phyloP scores from a whole-genome alignment of 2,797 vertebrate species.

The Prionace glauca region DNA sequence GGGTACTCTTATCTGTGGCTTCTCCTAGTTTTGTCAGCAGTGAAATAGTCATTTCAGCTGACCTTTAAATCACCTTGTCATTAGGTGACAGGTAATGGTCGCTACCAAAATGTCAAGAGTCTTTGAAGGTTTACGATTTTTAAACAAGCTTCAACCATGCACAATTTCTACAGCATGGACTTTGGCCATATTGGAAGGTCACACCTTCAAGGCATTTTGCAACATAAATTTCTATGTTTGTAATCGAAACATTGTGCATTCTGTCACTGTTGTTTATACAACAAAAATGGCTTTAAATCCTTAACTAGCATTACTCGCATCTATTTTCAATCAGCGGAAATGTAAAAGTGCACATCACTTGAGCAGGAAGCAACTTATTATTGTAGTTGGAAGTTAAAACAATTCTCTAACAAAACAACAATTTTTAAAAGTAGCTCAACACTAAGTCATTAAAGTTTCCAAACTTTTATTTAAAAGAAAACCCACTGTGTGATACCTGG shows the following conservation, averaged over 20 bases:
- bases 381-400: not conserved
- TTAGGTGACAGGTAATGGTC: not conserved
- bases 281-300: not conserved
- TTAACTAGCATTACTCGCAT: not conserved
- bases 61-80: not conserved
- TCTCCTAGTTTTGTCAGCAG: not conserved
- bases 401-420: not conserved
- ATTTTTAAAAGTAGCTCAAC: not conserved
- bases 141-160: not conserved
- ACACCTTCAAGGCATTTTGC: not conserved
- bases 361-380: not conserved
- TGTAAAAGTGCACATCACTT: not conserved
- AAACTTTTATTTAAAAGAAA: not conserved
- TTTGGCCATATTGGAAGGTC: not conserved
- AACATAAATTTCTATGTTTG: not conserved
- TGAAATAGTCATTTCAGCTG: not conserved
- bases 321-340: not conserved
- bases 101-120: not conserved
- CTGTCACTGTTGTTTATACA: not conserved
- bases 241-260: not conserved
- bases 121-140: not conserved
- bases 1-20: not conserved
- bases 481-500: not conserved
- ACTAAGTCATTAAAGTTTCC: not conserved
- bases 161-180: not conserved